phyloP scores from a whole-genome alignment of 1,140 invertebrate species.

The Drosophila pseudoobscura region DNA sequence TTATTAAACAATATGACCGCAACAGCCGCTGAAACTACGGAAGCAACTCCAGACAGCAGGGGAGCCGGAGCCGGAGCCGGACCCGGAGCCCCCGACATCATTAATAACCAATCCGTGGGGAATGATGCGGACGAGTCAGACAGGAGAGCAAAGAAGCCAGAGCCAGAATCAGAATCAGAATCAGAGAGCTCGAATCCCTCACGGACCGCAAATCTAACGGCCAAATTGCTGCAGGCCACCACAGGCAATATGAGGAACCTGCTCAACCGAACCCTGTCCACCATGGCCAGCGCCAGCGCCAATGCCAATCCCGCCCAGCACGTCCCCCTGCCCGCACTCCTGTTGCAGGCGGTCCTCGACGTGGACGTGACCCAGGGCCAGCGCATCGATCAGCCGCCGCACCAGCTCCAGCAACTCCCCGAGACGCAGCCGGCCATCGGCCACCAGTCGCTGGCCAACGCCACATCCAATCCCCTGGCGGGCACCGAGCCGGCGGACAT shows the following conservation, averaged over 20 bases:
- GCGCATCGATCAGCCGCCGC: conserved; percentile 27
- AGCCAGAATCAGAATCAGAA: background rate
- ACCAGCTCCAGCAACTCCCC: background rate
- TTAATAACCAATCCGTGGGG: conserved; percentile 7
- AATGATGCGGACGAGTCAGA: too few relatives aligned
- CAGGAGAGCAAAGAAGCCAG: background rate
- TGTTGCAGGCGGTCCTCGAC: conserved; percentile 50
- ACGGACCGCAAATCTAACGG: conserved; percentile 50
- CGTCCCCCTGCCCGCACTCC: conserved; percentile 37
- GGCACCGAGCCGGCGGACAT: background rate
- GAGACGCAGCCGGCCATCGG: background rate
- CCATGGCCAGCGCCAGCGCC: conserved; percentile 19
- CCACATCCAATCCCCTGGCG: conserved; percentile 6
- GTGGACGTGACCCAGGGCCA: conserved; percentile 42
- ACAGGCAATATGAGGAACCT: conserved; percentile 56
- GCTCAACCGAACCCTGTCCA: conserved; percentile 52
- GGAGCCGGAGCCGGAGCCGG: background rate
- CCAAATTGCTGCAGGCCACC: conserved; percentile 57
- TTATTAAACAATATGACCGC: conserved; percentile 79
- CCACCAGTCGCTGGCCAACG: conserved; percentile 6
- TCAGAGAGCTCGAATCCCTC: conserved; percentile 8
- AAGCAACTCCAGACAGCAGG: conserved; percentile 16
- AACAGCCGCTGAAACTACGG: conserved; percentile 50
- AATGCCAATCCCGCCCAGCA: conserved; percentile 21
- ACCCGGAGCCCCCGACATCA: background rate